Conservation (phyloP, 2,797 vertebrate genomes). For the Synanceia verrucosa region DNA sequence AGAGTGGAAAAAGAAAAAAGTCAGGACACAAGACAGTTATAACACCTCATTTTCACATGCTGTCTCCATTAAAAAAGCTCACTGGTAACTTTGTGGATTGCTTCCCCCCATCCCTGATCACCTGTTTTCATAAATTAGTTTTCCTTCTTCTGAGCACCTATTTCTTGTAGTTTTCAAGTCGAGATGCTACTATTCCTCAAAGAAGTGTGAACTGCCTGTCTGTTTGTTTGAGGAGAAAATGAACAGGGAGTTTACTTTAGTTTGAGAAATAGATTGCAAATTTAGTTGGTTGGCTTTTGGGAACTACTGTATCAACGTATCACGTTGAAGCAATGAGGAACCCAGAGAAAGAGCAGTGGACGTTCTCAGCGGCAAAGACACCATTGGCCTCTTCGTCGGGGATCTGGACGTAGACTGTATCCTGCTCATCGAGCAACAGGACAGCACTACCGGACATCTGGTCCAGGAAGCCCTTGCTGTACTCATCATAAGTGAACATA, state of each 20-base stretch:
- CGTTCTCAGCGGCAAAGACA: conserved; percentile 94
- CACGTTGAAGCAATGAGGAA: conserved; percentile 94
- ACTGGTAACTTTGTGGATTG: conserved; percentile 78
- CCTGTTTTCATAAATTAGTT: conserved; percentile 84
- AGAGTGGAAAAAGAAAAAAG: conserved; percentile 71
- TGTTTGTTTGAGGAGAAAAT: conserved; percentile 59
- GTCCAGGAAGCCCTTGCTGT: conserved; percentile 96
- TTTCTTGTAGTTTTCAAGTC: conserved; percentile 85
- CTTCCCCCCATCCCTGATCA: conserved; percentile 83
- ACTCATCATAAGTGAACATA: conserved; percentile 98
- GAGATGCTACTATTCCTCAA: conserved; percentile 83
- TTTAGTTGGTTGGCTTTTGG: conserved; percentile 76
- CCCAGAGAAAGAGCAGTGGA: conserved; percentile 98
- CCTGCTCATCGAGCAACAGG: conserved; percentile 91
- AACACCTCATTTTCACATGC: conserved; percentile 82
- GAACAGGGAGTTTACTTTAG: conserved; percentile 77
- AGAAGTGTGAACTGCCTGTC: conserved; percentile 78
- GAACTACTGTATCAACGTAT: conserved; percentile 77
- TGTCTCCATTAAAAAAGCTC: conserved; percentile 76
- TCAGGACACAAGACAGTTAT: conserved; percentile 76
- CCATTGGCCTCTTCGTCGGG: conserved; percentile 94
- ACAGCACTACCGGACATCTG: conserved; percentile 97
- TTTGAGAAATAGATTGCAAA: conserved; percentile 83
- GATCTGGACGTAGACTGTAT: conserved; percentile 96
- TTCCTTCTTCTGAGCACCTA: conserved; percentile 84